Base-by-base conservation (phyloP, 2,113 vertebrate genomes). In the Hyperoodon ampullatus region DNA sequence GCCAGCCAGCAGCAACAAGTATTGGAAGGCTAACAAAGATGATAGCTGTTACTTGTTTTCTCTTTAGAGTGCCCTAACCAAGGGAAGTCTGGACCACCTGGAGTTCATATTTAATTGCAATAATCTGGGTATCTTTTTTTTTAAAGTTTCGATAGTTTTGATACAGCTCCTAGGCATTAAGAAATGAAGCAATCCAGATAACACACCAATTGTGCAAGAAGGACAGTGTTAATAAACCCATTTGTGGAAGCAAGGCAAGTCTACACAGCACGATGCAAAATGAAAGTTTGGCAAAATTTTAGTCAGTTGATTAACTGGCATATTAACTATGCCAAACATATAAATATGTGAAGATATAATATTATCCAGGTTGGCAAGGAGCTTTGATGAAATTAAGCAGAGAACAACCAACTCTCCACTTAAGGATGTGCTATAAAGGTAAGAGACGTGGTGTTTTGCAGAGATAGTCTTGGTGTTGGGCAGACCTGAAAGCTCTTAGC, bases 31-130 rank as follows among this genome's bases (percentile, higher is more conserved):
- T 72, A 74, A 89, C 78, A 91, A 86, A 83, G 55, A 68, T 94
- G 74, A 85, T 61, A 63, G 63, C 77, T 93, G 68, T 83, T 83
- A 70, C 47, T 35, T 97, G 66, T 93, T 96, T 95, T 89, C 39
- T 93, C 47, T 53, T 81, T 61, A 66, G 33, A 86, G 60, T 87
- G 13, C 33, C 53, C 82, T 72, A 66, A 80, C 91, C 55, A 68
- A 85, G 66, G n/a, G 8, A 63, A 92, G 12, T 87, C n/a, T 68
- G 47, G 50, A 26, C 28, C 65, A 63, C 28, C 8, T 60, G 19
- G 50, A 89, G 42, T 89, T 94, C 86, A 81, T 26, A 47, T 74
- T 78, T 82, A n/a, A 63, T 39, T 90, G 23, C 65, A 89, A 10
- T 81, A 71, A 15, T 30, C 30, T 55, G 44, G 33, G 12, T 75